Percentiles rank a stretch among this genome's conserved stretches.
Conservation (phyloP, 2,797 vertebrate species). For the Melanotaenia pygmaea region DNA sequence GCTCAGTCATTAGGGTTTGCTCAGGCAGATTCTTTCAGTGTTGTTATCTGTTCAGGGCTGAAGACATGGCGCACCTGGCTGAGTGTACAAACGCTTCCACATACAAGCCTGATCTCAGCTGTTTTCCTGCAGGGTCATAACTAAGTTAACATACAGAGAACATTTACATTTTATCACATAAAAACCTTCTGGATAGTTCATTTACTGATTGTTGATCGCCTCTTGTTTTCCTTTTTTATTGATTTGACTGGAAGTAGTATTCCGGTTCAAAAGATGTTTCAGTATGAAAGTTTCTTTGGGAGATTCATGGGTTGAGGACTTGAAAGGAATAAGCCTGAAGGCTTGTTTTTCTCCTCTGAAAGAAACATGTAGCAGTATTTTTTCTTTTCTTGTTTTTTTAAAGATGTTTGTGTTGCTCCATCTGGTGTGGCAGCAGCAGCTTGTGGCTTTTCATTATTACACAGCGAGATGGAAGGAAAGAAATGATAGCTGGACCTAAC, state of each 20-base stretch:
- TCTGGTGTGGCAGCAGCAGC: slow-evolving; percentile 29
- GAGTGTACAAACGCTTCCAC: slow-evolving; percentile 46
- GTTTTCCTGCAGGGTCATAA: slow-evolving; percentile 53
- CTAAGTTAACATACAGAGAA: slow-evolving; percentile 55
- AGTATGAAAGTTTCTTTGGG: slow-evolving; percentile 46
- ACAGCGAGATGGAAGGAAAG: slow-evolving; percentile 42
- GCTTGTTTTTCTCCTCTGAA: slow-evolving; percentile 65
- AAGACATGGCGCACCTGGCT: slow-evolving; percentile 62
- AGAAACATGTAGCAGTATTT: slow-evolving; percentile 45
- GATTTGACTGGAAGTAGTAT: slow-evolving; percentile 35
- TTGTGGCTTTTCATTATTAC: slow-evolving; percentile 43
- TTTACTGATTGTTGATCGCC: slow-evolving; percentile 30
- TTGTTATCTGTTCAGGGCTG: slow-evolving; percentile 56
- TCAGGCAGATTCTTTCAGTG: slow-evolving; percentile 29
- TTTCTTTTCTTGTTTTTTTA: slow-evolving; percentile 40
- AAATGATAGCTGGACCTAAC: slow-evolving; percentile 17
- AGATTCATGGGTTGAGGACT: slow-evolving; percentile 49
- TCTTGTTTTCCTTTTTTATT: slow-evolving; percentile 53
- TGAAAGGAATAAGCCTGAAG: slow-evolving; percentile 64
- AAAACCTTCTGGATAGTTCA: slow-evolving; percentile 25
- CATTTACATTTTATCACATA: slow-evolving; percentile 39
- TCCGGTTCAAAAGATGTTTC: slow-evolving; percentile 41
- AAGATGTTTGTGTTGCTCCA: slow-evolving; percentile 50
- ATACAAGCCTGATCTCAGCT: slow-evolving; percentile 41
- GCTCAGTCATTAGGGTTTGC: slow-evolving; percentile 16